Percentiles rank a stretch among this genome's conserved stretches.
Evolutionary conservation across 2,888 invertebrate genomes (phyloP).

Genomic region (Leucophenga montana): DNA sequence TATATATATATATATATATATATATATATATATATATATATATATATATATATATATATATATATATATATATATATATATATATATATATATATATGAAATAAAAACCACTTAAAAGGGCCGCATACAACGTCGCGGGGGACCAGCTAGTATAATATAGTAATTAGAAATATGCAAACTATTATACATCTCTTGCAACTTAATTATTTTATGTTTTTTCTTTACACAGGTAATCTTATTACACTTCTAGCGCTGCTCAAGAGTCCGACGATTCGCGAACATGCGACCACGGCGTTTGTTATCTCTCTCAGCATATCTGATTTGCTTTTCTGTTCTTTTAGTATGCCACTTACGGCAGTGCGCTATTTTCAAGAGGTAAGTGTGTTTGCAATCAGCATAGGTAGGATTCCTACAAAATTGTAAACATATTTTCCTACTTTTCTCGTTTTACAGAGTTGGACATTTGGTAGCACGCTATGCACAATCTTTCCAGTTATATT

Average conservation of each 20-base stretch:
- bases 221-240: constrained; percentile 82
- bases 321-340: constrained; percentile 87
- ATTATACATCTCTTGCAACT: not conserved
- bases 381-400: constrained; percentile 8
- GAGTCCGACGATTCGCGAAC: constrained; percentile 84
- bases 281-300: constrained; percentile 91
- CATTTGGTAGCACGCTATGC: constrained; percentile 84
- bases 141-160: too few species aligned
- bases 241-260: constrained; percentile 86
- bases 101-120: too few species aligned
- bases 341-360: constrained; percentile 87
- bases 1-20: too few species aligned
- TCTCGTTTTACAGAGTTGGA: constrained; percentile 77
- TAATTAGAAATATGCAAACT: too few species aligned
- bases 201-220: constrained; percentile 6
- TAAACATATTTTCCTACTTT: not conserved
- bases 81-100: too few species aligned
- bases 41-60: too few species aligned
- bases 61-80: too few species aligned
- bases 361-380: constrained; percentile 83
- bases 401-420: not conserved
- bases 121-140: too few species aligned
- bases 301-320: constrained; percentile 90
- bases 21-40: too few species aligned
- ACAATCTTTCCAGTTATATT: constrained; percentile 90